Evolutionary conservation across 1,140 invertebrate genomes (phyloP).

Genomic region (Drosophila lacertosa): DNA sequence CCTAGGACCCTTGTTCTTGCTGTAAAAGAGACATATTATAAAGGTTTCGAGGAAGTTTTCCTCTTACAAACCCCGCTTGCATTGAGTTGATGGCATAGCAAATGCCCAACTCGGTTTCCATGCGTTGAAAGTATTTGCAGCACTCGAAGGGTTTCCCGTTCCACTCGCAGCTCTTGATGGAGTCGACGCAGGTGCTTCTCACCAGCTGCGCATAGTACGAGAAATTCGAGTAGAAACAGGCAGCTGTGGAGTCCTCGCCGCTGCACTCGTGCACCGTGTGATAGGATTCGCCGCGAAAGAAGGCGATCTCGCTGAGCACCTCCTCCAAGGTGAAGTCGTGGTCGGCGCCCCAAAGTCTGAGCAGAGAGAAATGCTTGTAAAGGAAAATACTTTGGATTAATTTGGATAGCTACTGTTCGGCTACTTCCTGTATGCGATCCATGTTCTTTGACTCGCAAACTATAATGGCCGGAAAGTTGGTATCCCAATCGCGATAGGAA

Average conservation of each 20-base stretch:
- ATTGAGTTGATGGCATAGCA: conserved; percentile 88
- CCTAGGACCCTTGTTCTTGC: conserved; percentile 55
- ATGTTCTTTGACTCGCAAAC: conserved; percentile 88
- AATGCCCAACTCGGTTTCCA: conserved; percentile 88
- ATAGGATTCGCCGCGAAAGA: conserved; percentile 87
- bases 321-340: conserved; percentile 89
- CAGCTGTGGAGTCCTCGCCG: conserved; percentile 83
- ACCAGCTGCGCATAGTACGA: conserved; percentile 86
- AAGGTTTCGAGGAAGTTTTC: not conserved
- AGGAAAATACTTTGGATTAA: not conserved
- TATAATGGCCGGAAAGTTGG: conserved; percentile 87
- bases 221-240: conserved; percentile 86
- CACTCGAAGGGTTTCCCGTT: conserved; percentile 87
- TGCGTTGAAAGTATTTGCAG: conserved; percentile 87
- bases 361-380: not conserved
- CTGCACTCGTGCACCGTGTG: conserved; percentile 87
- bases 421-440: conserved; percentile 86
- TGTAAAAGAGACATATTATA: conserved; percentile 6
- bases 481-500: conserved; percentile 88
- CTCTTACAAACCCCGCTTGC: conserved; percentile 84
- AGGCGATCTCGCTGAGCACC: conserved; percentile 88
- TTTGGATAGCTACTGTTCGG: conserved; percentile 85
- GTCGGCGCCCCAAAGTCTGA: conserved; percentile 86
- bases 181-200: conserved; percentile 86
- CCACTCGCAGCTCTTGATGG: conserved; percentile 87